Evolutionary conservation across 2,888 invertebrate genomes (phyloP).

Genomic region (Troides oblongomaculatus): DNA sequence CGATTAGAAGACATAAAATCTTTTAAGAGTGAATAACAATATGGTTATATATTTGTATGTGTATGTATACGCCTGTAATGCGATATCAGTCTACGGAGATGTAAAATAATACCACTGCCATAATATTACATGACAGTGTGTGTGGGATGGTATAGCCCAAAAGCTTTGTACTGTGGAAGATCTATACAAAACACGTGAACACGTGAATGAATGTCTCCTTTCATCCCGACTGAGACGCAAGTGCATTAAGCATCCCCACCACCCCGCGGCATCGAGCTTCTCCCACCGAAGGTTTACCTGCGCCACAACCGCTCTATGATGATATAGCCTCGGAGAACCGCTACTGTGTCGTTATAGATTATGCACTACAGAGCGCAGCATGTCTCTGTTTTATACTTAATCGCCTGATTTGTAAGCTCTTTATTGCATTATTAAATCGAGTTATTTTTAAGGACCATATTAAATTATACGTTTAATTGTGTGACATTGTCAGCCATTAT

Average conservation of each 20-base stretch:
- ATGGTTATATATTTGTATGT: not conserved
- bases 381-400: conserved; percentile 11
- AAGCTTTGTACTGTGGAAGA: conserved; percentile 31
- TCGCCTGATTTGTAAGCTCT: no score
- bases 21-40: not conserved
- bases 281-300: conserved; percentile 65
- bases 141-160: conserved; percentile 28
- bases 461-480: no score
- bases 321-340: conserved; percentile 60
- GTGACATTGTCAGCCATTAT: no score
- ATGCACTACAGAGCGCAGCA: conserved; percentile 7
- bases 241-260: conserved; percentile 53
- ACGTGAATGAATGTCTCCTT: conserved; percentile 41
- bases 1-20: no score
- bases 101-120: conserved; percentile 21
- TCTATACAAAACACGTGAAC: conserved; percentile 35
- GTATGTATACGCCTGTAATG: conserved; percentile 7
- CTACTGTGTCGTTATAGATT: conserved; percentile 56
- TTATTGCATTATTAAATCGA: no score
- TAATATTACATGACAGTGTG: conserved; percentile 15
- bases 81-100: conserved; percentile 11
- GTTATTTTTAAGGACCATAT: no score
- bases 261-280: conserved; percentile 34
- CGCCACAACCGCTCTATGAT: conserved; percentile 48
- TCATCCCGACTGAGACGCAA: conserved; percentile 50